Base-by-base conservation (phyloP, 2,113 vertebrate species). In the Cardinalis cardinalis region DNA sequence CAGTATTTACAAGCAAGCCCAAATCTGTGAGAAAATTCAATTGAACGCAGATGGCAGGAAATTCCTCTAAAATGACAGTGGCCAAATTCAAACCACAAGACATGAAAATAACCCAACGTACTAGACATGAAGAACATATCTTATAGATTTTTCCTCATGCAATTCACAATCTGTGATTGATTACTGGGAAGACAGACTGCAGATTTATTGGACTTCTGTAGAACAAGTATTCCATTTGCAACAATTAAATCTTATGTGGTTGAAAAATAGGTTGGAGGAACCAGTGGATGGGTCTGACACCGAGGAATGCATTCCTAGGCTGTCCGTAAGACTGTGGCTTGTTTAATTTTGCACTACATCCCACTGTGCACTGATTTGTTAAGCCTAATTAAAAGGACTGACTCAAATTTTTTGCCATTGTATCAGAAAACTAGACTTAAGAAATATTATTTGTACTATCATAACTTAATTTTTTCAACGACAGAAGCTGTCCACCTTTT, bases 21-120 rank as follows among this genome's bases (percentile, higher is more conserved):
- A 98, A 98, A 98, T 99, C 98, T 98, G 98, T 98, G 98, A 99
- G 98, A 98, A 98, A 98, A 98, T 98, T 97, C 98, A 98, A 99
- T 98, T 99, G 98, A 98, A 99, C 5, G 94, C 99, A 99, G 99
- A 99, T 99, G 99, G 98, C 98, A 99, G 99, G 98, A 99, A 99
- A 99, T 99, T 98, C 99, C 98, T 98, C 97, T 97, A 98, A 99
- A 99, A 99, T 99, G 98, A 98, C 98, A 99, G 98, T 98, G 98
- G 98, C 98, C 98, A 98, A 98, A 98, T 97, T 97, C 97, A 98
- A 98, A 99, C 98, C 98, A 96, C 98, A 98, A 98, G 98, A 99
- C 98, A 98, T 97, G 98, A 98, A 98, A 98, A 98, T 97, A 98
- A 98, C 98, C 98, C 97, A 96, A 94, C 96, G 41, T 89, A 97